Evolutionary conservation across 2,113 vertebrate species (phyloP).

Genomic region (Oryzias woworae): DNA sequence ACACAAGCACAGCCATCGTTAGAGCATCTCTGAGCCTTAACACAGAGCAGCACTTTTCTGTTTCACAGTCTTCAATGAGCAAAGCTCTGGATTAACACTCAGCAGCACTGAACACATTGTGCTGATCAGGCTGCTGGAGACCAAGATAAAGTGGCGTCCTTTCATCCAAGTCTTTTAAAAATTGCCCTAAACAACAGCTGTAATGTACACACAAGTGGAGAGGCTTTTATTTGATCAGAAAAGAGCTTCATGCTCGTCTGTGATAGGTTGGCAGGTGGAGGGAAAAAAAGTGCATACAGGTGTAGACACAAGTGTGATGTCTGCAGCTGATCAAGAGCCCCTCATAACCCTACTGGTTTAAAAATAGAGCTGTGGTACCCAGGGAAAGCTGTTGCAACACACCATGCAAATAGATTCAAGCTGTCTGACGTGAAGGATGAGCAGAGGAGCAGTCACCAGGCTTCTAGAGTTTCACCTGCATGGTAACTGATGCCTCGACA

Average conservation of each 20-base stretch:
- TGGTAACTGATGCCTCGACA: not conserved
- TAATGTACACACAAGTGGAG: not conserved
- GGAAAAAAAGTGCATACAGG: conserved; percentile 9
- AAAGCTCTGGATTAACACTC: conserved; percentile 10
- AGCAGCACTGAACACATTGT: not conserved
- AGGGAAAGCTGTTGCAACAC: conserved; percentile 68
- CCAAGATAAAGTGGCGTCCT: conserved; percentile 29
- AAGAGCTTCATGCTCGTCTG: conserved; percentile 14
- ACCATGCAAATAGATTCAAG: conserved; percentile 60
- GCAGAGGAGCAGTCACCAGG: conserved; percentile 30
- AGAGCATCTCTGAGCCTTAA: conserved; percentile 54
- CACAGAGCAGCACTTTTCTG: conserved; percentile 39
- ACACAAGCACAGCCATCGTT: conserved; percentile 38
- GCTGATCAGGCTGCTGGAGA: conserved; percentile 23
- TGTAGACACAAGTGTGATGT: conserved; percentile 33
- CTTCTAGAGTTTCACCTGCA: conserved; percentile 56
- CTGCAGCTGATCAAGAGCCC: conserved; percentile 44
- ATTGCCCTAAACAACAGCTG: conserved; percentile 27
- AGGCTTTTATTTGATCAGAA: conserved; percentile 15
- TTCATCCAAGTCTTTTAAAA: conserved; percentile 47
- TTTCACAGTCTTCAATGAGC: conserved; percentile 12
- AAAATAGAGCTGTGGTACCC: conserved; percentile 72
- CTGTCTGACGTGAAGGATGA: conserved; percentile 51
- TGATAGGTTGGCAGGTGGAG: not conserved
- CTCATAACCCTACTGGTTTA: conserved; percentile 59